These are phyloP conservation scores for Drosophila bifasciata DNA, from an alignment of 1,140 invertebrate genomes.

Conservation along the genomic window DNA sequence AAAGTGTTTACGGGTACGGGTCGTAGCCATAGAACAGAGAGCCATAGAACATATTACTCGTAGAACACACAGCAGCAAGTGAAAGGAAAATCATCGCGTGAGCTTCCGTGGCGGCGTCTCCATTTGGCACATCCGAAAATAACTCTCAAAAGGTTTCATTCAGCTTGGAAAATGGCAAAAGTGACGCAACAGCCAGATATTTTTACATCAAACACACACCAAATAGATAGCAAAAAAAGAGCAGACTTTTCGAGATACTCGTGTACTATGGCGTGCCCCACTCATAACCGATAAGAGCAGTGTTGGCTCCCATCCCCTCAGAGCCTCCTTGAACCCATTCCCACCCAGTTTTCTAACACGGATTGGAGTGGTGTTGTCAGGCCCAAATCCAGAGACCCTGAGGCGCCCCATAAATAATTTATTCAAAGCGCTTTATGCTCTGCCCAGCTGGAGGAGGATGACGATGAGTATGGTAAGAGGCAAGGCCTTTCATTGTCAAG, in stretches of 20 bases:
- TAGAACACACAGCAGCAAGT: constrained; percentile 29
- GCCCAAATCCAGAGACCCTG: constrained; percentile 21
- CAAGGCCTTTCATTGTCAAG: constrained; percentile 47
- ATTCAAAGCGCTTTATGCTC: constrained; percentile 29
- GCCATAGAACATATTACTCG: constrained; percentile 5
- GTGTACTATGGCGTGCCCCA: not conserved
- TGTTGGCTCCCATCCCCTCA: constrained; percentile 9
- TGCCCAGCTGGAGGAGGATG: constrained; percentile 4
- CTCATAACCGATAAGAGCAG: constrained; percentile 36
- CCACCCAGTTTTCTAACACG: too few species aligned
- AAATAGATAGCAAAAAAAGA: constrained; percentile 36
- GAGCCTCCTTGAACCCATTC: too few species aligned
- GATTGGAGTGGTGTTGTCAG: too few species aligned
- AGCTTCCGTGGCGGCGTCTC: constrained; percentile 15
- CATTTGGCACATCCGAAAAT: constrained; percentile 51
- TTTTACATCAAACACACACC: constrained; percentile 51
- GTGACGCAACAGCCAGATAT: constrained; percentile 69
- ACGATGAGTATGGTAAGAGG: not conserved
- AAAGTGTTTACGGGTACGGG: constrained; percentile 40
- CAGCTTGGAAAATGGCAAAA: constrained; percentile 47
- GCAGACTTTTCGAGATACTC: constrained; percentile 21
- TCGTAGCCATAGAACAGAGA: constrained; percentile 35
- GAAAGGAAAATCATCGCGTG: constrained; percentile 43
- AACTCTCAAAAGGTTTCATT: constrained; percentile 35
- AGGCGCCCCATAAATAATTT: constrained; percentile 57